Conservation (phyloP, 2,888 invertebrate genomes). For the Aradus depressus region DNA sequence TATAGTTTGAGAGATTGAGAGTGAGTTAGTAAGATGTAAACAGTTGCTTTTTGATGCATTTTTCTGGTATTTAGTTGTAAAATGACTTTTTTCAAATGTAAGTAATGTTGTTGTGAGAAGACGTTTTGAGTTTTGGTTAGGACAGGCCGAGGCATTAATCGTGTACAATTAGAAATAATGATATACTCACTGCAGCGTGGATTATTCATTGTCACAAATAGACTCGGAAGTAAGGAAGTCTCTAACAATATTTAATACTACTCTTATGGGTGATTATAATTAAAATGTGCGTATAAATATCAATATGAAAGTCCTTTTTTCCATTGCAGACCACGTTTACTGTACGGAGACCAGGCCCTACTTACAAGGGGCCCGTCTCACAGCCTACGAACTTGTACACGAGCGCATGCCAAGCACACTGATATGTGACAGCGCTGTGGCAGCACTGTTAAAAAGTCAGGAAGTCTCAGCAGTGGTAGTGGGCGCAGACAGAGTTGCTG, state of each 20-base stretch:
- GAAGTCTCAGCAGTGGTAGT: conserved; percentile 87
- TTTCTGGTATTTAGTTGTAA: too few species aligned
- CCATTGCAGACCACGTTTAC: conserved; percentile 66
- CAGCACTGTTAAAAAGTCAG: conserved; percentile 73
- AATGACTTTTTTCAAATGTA: too few species aligned
- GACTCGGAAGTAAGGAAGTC: too few species aligned
- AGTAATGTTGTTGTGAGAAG: too few species aligned
- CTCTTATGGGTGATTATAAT: too few species aligned
- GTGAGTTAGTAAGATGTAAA: too few species aligned
- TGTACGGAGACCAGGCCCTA: conserved; percentile 98
- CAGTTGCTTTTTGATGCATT: too few species aligned
- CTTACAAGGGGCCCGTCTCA: conserved; percentile 91
- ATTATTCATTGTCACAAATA: background rate
- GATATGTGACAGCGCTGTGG: conserved; percentile 91
- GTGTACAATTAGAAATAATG: too few species aligned
- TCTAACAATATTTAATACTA: conserved; percentile 6
- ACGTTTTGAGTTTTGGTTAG: too few species aligned
- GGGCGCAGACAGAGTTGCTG: conserved; percentile 90
- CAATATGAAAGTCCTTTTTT: background rate
- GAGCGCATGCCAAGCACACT: conserved; percentile 86
- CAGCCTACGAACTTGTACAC: conserved; percentile 88
- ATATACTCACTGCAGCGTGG: too few species aligned
- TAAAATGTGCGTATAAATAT: background rate
- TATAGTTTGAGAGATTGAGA: too few species aligned
- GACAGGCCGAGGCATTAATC: too few species aligned